A percentile compares a stretch with the other conserved stretches of the same genome.
phyloP scores from a whole-genome alignment of 2,797 vertebrate species.

The Acestrorhynchus altus region DNA sequence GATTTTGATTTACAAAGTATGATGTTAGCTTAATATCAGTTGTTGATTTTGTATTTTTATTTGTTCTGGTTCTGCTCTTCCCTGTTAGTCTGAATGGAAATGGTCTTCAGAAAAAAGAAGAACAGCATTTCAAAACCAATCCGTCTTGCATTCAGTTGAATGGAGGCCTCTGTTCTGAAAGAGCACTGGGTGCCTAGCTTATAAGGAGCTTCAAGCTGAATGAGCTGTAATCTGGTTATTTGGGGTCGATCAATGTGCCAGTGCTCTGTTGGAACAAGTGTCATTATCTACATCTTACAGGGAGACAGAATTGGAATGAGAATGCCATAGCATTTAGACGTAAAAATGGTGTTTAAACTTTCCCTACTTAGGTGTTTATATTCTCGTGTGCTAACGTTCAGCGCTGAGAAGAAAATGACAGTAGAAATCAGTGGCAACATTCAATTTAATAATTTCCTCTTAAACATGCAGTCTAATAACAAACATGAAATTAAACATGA shows the following conservation, averaged over 20 bases:
- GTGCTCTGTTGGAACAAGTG: conserved; percentile 61
- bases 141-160: conserved; percentile 64
- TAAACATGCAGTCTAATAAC: background rate
- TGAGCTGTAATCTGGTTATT: conserved; percentile 73
- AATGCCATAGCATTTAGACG: conserved; percentile 20
- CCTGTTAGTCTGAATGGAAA: background rate
- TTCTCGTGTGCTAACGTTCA: background rate
- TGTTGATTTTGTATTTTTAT: background rate
- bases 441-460: background rate
- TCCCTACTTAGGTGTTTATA: background rate
- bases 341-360: background rate
- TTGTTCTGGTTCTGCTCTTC: background rate
- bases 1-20: background rate
- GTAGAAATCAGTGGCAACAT: no score
- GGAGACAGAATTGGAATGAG: conserved; percentile 54
- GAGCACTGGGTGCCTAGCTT: conserved; percentile 43
- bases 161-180: conserved; percentile 29
- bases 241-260: conserved; percentile 65
- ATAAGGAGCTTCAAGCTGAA: conserved; percentile 63
- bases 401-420: background rate
- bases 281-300: conserved; percentile 66
- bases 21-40: conserved; percentile 6
- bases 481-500: no score
- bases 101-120: no score
- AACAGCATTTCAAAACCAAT: conserved; percentile 56